phyloP scores from a whole-genome alignment of 2,113 vertebrate species.

The Platysternon megacephalum region DNA sequence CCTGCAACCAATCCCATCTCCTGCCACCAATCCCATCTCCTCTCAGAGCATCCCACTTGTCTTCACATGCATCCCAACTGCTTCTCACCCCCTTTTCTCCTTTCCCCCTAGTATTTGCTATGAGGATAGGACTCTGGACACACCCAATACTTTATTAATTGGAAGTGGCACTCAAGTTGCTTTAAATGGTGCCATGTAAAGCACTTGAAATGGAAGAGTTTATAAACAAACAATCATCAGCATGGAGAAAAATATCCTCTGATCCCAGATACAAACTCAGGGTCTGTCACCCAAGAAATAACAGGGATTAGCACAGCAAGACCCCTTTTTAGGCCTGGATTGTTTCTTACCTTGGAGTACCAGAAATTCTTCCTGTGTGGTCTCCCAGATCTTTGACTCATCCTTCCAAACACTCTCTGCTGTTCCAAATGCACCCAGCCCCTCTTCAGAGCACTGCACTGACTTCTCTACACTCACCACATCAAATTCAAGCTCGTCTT shows the following conservation, averaged over 20 bases:
- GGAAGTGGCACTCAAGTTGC: accelerated
- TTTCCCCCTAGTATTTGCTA: background rate
- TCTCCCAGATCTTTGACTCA: background rate
- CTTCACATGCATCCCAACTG: background rate
- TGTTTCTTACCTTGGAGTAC: background rate
- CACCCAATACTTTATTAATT: background rate
- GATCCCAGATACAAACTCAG: background rate
- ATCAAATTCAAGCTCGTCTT: background rate
- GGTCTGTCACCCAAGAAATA: background rate
- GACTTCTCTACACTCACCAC: background rate
- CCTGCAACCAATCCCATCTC: no score
- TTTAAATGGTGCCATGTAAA: background rate
- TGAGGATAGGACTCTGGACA: background rate
- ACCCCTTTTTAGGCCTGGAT: slow-evolving; percentile 11
- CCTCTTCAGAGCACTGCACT: background rate
- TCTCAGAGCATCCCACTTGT: background rate
- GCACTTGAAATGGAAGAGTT: background rate
- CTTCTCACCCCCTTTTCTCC: background rate
- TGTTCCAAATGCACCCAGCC: background rate
- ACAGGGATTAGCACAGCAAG: background rate
- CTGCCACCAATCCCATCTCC: background rate
- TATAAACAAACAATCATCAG: accelerated
- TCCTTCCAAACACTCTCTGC: background rate
- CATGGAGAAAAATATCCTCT: background rate
- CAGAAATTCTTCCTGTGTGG: background rate